Percentiles rank a stretch among this genome's conserved stretches.
These are phyloP conservation scores for Lepidocyrtoides sp. DNA, from an alignment of 2,888 invertebrate genomes.

Conservation along the genomic window DNA sequence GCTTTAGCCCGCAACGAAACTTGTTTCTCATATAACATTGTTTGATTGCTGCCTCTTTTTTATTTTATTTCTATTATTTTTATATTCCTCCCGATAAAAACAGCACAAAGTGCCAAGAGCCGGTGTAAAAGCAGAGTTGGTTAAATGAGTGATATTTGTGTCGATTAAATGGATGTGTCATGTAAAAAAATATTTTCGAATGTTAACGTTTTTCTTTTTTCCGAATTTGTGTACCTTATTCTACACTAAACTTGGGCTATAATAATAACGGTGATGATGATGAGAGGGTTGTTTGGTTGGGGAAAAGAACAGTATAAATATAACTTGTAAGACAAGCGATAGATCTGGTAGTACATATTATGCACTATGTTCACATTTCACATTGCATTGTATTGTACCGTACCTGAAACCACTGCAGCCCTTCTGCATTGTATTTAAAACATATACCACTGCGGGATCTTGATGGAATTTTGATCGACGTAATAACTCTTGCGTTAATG, in stretches of 20 bases:
- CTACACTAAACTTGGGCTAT: neutral
- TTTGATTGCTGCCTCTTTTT: neutral
- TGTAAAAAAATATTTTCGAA: slow-evolving; percentile 52
- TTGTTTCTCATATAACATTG: neutral
- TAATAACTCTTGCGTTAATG: slow-evolving; percentile 74
- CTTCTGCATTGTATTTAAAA: neutral
- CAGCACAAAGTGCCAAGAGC: neutral
- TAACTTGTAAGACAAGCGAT: neutral
- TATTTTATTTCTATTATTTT: neutral
- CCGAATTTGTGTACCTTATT: neutral
- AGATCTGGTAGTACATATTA: too few relatives aligned
- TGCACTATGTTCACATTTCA: neutral
- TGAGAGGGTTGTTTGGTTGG: neutral
- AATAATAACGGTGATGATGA: slow-evolving; percentile 20
- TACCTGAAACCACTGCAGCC: neutral
- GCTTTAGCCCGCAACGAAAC: neutral
- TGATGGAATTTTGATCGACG: slow-evolving; percentile 79
- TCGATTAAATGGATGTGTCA: slow-evolving; percentile 64
- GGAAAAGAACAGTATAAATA: neutral
- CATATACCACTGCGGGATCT: slow-evolving; percentile 61
- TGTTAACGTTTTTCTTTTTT: neutral
- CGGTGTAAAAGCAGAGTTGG: neutral
- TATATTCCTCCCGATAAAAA: neutral
- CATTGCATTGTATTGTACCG: neutral
- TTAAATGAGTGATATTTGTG: slow-evolving; percentile 2